Evolutionary conservation across 2,113 vertebrate genomes (phyloP), one percentile per base, ranked within the genome.

Genomic region (Oncorhynchus clarkii): DNA sequence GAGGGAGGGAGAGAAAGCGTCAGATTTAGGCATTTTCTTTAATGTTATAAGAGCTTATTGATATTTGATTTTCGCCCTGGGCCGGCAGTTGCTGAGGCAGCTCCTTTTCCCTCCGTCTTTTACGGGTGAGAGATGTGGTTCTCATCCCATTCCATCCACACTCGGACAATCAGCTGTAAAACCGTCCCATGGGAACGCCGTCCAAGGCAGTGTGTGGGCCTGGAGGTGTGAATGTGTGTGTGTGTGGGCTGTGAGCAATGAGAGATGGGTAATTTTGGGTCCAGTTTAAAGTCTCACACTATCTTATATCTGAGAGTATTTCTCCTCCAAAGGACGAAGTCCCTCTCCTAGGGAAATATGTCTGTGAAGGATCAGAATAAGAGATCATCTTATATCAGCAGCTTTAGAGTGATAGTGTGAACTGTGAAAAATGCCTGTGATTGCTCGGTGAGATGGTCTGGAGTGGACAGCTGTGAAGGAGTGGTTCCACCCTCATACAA

Each of bases 21-120:
- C 91, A 93, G 91, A 92, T 94, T 93, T 93, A 93, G 92, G 91
- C 91, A 90, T 93, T 93, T 94, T 93, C 90, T 87, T 93, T 93
- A 93, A 93, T 93, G 93, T 92, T 93, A 92, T 93, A 93, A 93
- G 93, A 94, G 92, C 89, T 93, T 94, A 94, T 94, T 93, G 93
- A 94, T 93, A 93, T 94, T 93, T 91, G 92, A 93, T 93, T 93
- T 92, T 93, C 88, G 82, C 68, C 24, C 87, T 76, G 85, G 87
- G 84, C 84, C 72, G 34, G 88, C 81, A 78, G 82, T 78, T 67
- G 93, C 93, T 93, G 92, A 94, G 84, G 69, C 88, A 92, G 92
- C 91, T 81, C 76, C 78, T 91, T 92, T 89, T 74, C 70, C 72
- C 88, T 80, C 75, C 9, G 78, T 86, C 82, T 88, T 85, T 84